Conservation (phyloP, 2,113 vertebrate genomes). For the Mus pahari region DNA sequence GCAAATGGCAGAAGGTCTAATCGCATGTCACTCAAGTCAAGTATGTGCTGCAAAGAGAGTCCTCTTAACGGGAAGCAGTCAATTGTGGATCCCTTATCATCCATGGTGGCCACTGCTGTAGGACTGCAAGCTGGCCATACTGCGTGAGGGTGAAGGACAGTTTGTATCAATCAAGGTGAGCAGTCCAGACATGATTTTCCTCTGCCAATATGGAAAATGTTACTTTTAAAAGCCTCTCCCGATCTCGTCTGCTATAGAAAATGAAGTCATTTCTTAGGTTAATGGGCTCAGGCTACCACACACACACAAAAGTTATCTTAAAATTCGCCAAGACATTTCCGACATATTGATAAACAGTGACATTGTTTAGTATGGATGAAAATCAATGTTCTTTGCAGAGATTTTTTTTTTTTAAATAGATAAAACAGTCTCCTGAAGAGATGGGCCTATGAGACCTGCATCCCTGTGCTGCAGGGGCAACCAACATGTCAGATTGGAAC, state of each 20-base stretch:
- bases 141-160: background rate
- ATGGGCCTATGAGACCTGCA: background rate
- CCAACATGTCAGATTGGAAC: background rate
- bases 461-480: background rate
- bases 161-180: background rate
- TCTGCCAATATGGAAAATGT: background rate
- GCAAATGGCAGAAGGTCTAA: background rate
- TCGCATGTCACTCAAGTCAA: background rate
- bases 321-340: slow-evolving; percentile 12
- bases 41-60: background rate
- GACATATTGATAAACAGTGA: slow-evolving; percentile 44
- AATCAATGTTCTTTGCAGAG: slow-evolving; percentile 18
- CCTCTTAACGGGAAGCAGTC: background rate
- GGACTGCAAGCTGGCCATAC: background rate
- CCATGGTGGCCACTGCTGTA: background rate
- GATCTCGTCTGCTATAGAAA: slow-evolving; percentile 57
- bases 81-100: background rate
- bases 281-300: background rate
- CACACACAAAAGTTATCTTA: slow-evolving; percentile 27
- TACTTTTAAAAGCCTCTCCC: background rate
- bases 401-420: background rate
- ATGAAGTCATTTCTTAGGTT: slow-evolving; percentile 45
- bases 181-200: background rate
- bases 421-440: background rate
- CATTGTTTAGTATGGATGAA: background rate